Percentiles rank a stretch among this genome's conserved stretches.
These are phyloP conservation scores for Zaprionus tsacasi DNA, from an alignment of 1,140 invertebrate species.

Conservation along the genomic window DNA sequence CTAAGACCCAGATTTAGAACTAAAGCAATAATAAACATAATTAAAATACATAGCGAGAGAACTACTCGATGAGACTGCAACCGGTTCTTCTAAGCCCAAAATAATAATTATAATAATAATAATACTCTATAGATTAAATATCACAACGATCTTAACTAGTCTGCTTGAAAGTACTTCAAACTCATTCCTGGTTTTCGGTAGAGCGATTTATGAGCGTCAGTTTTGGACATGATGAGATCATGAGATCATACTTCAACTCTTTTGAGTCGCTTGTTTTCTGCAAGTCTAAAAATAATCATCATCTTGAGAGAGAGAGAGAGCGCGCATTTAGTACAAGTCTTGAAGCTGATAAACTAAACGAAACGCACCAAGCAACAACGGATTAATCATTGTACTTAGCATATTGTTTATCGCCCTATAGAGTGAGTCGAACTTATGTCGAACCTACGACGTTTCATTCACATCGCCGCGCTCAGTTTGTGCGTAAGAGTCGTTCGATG, in stretches of 20 bases:
- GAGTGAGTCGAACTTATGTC: conserved; percentile 39
- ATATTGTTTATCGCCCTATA: conserved; percentile 54
- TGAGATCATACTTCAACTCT: conserved; percentile 26
- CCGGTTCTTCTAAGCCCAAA: not conserved
- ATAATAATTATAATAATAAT: not conserved
- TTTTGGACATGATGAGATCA: conserved; percentile 11
- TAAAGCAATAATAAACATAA: conserved; percentile 9
- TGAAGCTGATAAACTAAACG: conserved; percentile 58
- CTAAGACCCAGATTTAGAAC: conserved; percentile 38
- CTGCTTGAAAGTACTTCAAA: not conserved
- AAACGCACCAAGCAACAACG: conserved; percentile 72
- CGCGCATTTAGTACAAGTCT: conserved; percentile 44
- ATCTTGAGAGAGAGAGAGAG: not conserved
- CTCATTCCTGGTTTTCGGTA: not conserved
- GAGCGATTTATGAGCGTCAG: not conserved
- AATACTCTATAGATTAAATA: too few relatives aligned
- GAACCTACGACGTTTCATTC: conserved; percentile 58
- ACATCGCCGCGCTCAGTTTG: conserved; percentile 58
- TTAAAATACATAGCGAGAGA: not conserved
- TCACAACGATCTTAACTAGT: not conserved
- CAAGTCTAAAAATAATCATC: conserved; percentile 45
- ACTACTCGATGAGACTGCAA: not conserved
- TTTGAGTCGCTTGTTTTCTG: not conserved
- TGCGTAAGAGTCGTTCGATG: conserved; percentile 73
- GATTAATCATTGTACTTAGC: conserved; percentile 46